Evolutionary conservation across 2,797 vertebrate species (phyloP).

Genomic region (Trematomus bernacchii): DNA sequence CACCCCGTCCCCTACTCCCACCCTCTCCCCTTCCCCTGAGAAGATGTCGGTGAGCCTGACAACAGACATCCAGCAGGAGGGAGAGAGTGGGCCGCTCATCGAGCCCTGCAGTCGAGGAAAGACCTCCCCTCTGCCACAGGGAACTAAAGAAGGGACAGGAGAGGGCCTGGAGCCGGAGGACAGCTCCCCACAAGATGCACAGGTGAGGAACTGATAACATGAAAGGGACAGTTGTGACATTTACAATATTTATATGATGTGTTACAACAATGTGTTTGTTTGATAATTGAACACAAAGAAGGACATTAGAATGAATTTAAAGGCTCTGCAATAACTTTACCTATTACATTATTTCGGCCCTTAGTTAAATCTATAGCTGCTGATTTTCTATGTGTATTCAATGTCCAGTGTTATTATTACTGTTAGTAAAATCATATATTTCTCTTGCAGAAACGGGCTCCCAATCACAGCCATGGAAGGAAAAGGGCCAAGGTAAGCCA

Average conservation of each 20-base stretch:
- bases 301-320: neutral
- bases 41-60: constrained; percentile 95
- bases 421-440: neutral
- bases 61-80: constrained; percentile 95
- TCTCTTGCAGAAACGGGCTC: constrained; percentile 88
- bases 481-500: constrained; percentile 95
- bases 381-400: neutral
- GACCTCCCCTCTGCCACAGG: constrained; percentile 87
- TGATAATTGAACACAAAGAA: neutral
- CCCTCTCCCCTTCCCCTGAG: constrained; percentile 81
- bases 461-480: constrained; percentile 93
- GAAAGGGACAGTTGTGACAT: neutral
- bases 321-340: neutral
- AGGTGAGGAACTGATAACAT: constrained; percentile 81
- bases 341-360: too few relatives aligned
- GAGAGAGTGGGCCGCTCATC: constrained; percentile 91
- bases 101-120: constrained; percentile 92
- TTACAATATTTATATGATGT: neutral
- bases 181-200: constrained; percentile 89
- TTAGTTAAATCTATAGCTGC: neutral
- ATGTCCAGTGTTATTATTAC: constrained; percentile 2
- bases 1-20: constrained; percentile 74
- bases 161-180: constrained; percentile 90
- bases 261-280: neutral
- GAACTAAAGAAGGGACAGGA: constrained; percentile 90